A percentile compares a stretch with the other conserved stretches of the same genome.
Conservation (phyloP, 2,113 vertebrate genomes). For the Pithys albifrons region DNA sequence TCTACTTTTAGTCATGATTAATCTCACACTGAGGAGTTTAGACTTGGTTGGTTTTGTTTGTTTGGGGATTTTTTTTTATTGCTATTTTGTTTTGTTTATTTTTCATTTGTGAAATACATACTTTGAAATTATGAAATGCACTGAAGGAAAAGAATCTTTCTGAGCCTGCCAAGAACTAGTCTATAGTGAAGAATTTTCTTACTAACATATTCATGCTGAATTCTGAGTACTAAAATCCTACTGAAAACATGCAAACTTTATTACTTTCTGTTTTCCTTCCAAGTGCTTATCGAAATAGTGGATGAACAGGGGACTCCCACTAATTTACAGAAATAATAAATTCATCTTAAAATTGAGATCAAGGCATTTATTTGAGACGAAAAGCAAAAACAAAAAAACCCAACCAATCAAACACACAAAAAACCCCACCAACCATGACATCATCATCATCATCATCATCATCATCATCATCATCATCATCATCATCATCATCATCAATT, state of each 20-base stretch:
- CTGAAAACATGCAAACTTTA: not conserved
- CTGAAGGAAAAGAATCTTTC: not conserved
- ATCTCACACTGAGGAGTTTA: not conserved
- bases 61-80: not conserved
- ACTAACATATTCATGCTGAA: not conserved
- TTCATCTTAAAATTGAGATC: not conserved
- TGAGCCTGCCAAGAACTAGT: not conserved
- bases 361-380: not conserved
- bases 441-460: too few relatives aligned
- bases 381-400: not conserved
- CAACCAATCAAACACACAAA: not conserved
- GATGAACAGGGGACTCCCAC: not conserved
- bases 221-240: not conserved
- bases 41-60: not conserved
- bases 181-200: not conserved
- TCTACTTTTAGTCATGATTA: not conserved
- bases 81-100: not conserved
- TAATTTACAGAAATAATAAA: not conserved
- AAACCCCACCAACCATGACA: too few relatives aligned
- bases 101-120: not conserved
- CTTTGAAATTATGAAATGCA: not conserved
- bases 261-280: not conserved
- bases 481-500: too few relatives aligned
- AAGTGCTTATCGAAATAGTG: not conserved
- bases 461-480: too few relatives aligned